phyloP scores from a whole-genome alignment of 2,113 vertebrate species.

The Grammomys surdaster region DNA sequence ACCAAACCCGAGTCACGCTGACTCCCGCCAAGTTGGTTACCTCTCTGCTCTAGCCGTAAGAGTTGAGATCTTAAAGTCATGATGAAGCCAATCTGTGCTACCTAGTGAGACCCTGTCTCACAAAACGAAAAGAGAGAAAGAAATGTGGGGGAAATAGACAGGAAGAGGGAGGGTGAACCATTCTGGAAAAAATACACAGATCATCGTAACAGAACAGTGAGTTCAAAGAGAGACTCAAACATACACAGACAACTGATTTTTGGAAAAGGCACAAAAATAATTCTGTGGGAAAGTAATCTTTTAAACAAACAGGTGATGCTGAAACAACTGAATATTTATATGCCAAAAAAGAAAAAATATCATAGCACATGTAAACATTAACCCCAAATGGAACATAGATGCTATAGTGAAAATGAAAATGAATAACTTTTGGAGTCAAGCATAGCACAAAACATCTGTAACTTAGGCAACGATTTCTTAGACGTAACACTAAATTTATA shows the following conservation, averaged over 20 bases:
- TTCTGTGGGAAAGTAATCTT: not conserved
- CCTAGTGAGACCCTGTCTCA: not conserved
- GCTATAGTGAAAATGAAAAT: not conserved
- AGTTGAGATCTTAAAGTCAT: not conserved
- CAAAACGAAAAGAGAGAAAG: not conserved
- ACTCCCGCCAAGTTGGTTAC: not conserved
- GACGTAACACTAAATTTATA: not conserved
- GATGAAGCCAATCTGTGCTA: not conserved
- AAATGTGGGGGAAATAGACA: not conserved
- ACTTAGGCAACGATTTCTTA: not conserved
- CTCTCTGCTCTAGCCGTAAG: not conserved
- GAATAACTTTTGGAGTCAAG: not conserved
- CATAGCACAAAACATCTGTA: not conserved
- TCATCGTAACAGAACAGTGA: not conserved
- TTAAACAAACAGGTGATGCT: not conserved
- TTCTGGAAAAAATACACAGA: not conserved
- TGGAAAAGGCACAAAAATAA: constrained; percentile 1
- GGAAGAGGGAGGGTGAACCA: not conserved
- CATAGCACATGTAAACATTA: not conserved
- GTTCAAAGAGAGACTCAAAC: not conserved
- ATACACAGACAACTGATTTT: not conserved
- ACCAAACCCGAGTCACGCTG: not conserved
- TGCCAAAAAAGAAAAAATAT: not conserved
- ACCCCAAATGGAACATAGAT: not conserved
- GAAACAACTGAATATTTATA: not conserved